A percentile compares a stretch with the other conserved stretches of the same genome.
These are phyloP conservation scores for Bombus superbus DNA, from an alignment of 1,140 invertebrate species.

Conservation along the genomic window DNA sequence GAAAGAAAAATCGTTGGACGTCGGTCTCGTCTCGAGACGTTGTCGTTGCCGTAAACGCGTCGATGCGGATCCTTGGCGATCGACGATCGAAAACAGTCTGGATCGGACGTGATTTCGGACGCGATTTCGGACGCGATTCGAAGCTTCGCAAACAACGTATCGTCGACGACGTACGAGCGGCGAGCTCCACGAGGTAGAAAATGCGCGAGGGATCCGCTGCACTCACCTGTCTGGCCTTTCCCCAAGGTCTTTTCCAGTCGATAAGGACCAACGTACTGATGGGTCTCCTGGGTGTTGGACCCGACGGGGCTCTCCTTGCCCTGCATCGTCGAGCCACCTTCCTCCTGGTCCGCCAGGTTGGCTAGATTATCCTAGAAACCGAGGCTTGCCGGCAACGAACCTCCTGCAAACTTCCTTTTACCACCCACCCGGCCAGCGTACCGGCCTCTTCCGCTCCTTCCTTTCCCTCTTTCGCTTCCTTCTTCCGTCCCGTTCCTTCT, in stretches of 20 bases:
- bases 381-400: constrained; percentile 8
- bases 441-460: neutral
- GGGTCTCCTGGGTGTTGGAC: constrained; percentile 87
- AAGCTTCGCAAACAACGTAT: neutral
- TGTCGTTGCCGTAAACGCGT: too few species aligned
- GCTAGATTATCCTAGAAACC: constrained; percentile 48
- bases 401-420: neutral
- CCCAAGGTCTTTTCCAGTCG: constrained; percentile 99
- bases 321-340: constrained; percentile 73
- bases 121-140: too few species aligned
- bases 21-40: too few species aligned
- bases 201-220: neutral
- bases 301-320: constrained; percentile 78
- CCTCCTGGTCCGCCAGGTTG: constrained; percentile 74
- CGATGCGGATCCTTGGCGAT: too few species aligned
- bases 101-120: too few species aligned
- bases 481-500: neutral
- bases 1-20: too few species aligned
- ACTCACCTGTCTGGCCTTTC: constrained; percentile 98
- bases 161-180: neutral
- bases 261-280: constrained; percentile 99
- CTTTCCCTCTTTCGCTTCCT: constrained; percentile 22
- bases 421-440: neutral
- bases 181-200: neutral
- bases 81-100: too few species aligned